Percentiles rank a stretch among this genome's conserved stretches.
phyloP scores from a whole-genome alignment of 2,113 vertebrate genomes.

The Melanotaenia duboulayi region DNA sequence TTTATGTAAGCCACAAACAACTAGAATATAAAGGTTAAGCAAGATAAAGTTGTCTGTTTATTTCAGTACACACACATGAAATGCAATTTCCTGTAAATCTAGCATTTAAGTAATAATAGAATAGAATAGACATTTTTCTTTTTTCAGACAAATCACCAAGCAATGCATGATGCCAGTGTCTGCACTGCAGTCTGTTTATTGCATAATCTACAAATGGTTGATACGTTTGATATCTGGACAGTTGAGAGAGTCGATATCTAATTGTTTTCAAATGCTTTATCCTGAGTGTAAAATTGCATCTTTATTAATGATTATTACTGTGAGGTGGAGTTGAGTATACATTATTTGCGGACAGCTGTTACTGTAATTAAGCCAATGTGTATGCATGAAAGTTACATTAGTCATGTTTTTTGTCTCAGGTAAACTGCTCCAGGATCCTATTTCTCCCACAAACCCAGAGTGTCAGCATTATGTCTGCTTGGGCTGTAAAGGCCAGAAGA shows the following conservation, averaged over 20 bases:
- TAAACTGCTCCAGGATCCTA: constrained; percentile 94
- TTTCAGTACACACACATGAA: neutral
- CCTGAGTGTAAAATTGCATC: neutral
- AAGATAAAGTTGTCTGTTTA: neutral
- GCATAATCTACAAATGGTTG: neutral
- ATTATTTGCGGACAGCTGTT: neutral
- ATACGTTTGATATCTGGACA: neutral
- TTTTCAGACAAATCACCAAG: too few relatives aligned
- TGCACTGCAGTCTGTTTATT: neutral
- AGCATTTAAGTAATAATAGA: neutral
- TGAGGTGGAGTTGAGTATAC: neutral
- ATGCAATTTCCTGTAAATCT: neutral
- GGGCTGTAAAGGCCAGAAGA: constrained; percentile 95
- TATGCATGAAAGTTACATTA: constrained; percentile 20
- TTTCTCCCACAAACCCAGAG: constrained; percentile 91
- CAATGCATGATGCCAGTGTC: neutral
- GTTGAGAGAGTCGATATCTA: neutral
- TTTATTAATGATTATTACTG: neutral
- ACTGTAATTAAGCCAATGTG: neutral
- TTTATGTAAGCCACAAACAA: neutral
- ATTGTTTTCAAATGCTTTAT: neutral
- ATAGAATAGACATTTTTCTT: neutral
- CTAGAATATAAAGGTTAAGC: neutral
- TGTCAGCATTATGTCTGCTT: constrained; percentile 97
- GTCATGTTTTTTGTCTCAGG: constrained; percentile 79